Conservation (phyloP, 2,113 vertebrate genomes). For the Rhinolophus sinicus region DNA sequence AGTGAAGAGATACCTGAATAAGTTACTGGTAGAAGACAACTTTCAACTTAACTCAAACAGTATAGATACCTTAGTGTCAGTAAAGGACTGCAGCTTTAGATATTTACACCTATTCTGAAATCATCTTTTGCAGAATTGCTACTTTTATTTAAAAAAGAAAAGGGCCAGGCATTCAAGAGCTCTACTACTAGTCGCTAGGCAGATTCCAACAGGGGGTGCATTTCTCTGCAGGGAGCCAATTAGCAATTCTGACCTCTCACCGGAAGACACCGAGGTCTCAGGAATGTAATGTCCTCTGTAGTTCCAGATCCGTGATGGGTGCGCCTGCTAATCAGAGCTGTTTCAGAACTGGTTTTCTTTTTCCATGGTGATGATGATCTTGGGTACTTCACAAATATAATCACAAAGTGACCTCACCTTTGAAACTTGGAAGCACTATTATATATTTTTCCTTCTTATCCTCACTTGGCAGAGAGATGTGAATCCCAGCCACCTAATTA, state of each 20-base stretch:
- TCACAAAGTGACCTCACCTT: constrained; percentile 29
- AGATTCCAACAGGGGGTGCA: background rate
- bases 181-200: background rate
- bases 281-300: background rate
- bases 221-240: background rate
- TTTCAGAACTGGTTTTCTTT: background rate
- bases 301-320: background rate
- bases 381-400: background rate
- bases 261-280: background rate
- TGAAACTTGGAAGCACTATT: constrained; percentile 18
- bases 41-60: background rate
- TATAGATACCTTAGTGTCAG: background rate
- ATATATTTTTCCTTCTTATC: background rate
- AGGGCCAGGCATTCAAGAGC: background rate
- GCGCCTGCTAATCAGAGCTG: constrained; percentile 4
- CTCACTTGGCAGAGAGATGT: background rate
- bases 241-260: background rate
- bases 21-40: background rate
- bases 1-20: background rate
- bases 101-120: constrained; percentile 9
- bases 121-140: constrained; percentile 10
- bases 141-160: background rate
- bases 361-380: constrained; percentile 3
- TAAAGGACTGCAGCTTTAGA: background rate
- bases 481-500: constrained; percentile 35